phyloP scores from a whole-genome alignment of 2,888 invertebrate species.

The Portevinia maculata region DNA sequence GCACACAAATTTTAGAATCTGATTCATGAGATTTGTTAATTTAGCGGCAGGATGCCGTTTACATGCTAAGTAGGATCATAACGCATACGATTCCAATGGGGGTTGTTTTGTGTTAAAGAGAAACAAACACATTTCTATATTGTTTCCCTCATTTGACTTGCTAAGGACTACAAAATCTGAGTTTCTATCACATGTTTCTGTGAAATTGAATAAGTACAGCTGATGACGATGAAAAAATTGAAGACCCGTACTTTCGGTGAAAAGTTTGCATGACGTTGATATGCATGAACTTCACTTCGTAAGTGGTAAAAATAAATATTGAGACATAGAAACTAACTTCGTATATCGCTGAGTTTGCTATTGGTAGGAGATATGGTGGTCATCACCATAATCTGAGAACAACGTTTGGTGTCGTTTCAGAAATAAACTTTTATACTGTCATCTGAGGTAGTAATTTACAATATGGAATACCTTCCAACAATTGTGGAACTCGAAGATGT shows the following conservation, averaged over 20 bases:
- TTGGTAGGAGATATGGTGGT: constrained; percentile 10
- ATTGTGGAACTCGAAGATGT: neutral
- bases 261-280: neutral
- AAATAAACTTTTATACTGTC: constrained; percentile 40
- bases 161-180: too few relatives aligned
- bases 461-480: constrained; percentile 49
- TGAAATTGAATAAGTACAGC: too few relatives aligned
- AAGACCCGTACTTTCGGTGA: constrained; percentile 19
- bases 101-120: neutral
- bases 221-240: too few relatives aligned
- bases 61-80: constrained; percentile 32
- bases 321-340: constrained; percentile 7
- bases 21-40: constrained; percentile 49
- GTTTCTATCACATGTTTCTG: too few relatives aligned
- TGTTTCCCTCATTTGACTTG: constrained; percentile 2
- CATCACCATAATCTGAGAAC: neutral
- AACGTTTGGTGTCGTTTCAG: constrained; percentile 1
- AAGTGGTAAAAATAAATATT: constrained; percentile 23
- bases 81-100: neutral
- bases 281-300: neutral
- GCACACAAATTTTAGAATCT: constrained; percentile 37
- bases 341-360: constrained; percentile 2
- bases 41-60: constrained; percentile 36
- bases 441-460: constrained; percentile 25
- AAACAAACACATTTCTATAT: neutral